Percentiles rank a stretch among this genome's conserved stretches.
Conservation (phyloP, 2,888 invertebrate species). For the Dascillus cervinus region DNA sequence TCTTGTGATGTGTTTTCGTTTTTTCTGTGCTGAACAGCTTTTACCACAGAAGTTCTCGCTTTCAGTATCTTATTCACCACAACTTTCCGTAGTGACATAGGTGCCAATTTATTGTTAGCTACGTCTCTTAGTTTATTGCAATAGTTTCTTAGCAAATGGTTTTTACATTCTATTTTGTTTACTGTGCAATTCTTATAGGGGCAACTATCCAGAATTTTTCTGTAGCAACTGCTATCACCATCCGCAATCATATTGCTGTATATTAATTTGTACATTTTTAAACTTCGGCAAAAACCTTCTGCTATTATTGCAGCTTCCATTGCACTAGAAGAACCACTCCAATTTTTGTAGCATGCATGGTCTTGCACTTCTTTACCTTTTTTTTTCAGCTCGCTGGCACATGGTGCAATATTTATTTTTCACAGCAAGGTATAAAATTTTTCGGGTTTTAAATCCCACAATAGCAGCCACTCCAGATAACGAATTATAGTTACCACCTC, state of each 20-base stretch:
- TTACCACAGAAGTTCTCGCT: constrained; percentile 3
- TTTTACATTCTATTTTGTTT: constrained; percentile 15
- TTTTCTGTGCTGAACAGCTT: constrained; percentile 4
- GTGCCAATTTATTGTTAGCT: background rate
- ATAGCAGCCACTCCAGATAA: constrained; percentile 10
- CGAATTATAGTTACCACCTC: constrained; percentile 10
- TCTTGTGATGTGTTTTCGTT: constrained; percentile 1
- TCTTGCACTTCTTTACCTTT: background rate
- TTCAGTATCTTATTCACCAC: constrained; percentile 4
- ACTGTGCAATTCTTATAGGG: constrained; percentile 8
- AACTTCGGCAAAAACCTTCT: constrained; percentile 15
- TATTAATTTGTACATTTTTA: constrained; percentile 11
- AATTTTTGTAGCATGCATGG: constrained; percentile 13
- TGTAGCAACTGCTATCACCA: constrained; percentile 14
- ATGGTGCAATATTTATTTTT: constrained; percentile 1
- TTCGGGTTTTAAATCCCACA: constrained; percentile 5
- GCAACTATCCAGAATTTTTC: constrained; percentile 6
- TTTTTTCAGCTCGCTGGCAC: constrained; percentile 3
- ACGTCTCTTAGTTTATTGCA: constrained; percentile 9
- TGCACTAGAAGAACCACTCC: constrained; percentile 6
- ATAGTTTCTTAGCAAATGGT: constrained; percentile 16
- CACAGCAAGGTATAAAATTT: constrained; percentile 30
- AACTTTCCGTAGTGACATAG: background rate
- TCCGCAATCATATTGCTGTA: constrained; percentile 15
- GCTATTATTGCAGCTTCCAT: constrained; percentile 15